These are phyloP conservation scores for Hyles lineata DNA, from an alignment of 2,888 invertebrate genomes.

Conservation along the genomic window DNA sequence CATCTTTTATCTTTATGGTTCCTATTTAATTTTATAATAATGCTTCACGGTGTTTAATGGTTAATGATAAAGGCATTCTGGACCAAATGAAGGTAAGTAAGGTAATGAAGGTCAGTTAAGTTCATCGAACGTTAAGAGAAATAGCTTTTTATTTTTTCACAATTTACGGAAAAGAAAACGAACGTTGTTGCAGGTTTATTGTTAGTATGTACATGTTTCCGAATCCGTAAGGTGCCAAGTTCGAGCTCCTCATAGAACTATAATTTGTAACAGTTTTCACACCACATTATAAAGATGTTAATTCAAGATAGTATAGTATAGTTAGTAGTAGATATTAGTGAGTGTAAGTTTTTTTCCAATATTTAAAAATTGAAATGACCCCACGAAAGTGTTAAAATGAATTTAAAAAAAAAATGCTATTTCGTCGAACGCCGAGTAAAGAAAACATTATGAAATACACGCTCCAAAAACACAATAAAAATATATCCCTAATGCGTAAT, in stretches of 20 bases:
- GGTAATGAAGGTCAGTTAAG: no score
- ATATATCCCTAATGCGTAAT: not conserved
- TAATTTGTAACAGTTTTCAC: no score
- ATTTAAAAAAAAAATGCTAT: not conserved
- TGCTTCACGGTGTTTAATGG: slow-evolving; percentile 6
- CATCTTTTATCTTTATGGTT: slow-evolving; percentile 25
- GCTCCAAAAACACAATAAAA: not conserved
- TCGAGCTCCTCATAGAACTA: no score
- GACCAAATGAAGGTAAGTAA: slow-evolving; percentile 6
- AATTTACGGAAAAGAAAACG: no score
- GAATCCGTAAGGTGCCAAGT: no score
- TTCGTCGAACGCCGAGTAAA: not conserved
- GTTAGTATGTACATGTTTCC: no score
- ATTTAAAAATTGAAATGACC: not conserved
- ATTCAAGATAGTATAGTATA: no score
- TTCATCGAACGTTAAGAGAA: not conserved
- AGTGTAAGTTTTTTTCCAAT: no score
- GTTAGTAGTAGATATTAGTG: no score
- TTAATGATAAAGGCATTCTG: slow-evolving; percentile 18
- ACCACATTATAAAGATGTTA: no score
- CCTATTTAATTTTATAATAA: slow-evolving; percentile 17
- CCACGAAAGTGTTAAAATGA: not conserved
- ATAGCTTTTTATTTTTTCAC: not conserved
- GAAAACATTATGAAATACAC: not conserved
- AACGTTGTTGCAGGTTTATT: no score